Percentiles rank a stretch among this genome's conserved stretches.
phyloP scores from a whole-genome alignment of 2,113 vertebrate genomes.

The Stictonetta naevosa region DNA sequence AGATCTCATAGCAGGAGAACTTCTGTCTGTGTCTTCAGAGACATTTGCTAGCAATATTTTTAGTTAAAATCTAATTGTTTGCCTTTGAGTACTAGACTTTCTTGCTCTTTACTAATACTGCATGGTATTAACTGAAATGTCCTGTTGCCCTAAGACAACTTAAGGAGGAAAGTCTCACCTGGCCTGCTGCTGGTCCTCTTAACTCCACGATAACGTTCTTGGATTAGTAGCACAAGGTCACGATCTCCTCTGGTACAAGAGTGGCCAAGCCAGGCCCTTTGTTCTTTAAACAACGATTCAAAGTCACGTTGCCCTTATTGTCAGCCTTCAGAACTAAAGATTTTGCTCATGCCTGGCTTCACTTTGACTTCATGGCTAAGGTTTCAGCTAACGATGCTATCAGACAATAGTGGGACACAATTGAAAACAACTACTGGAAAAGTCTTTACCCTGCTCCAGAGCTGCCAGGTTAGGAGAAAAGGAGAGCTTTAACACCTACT shows the following conservation, averaged over 20 bases:
- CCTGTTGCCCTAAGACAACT: background rate
- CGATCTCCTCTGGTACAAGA: background rate
- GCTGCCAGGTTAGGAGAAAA: background rate
- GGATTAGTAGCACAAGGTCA: background rate
- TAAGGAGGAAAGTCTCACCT: background rate
- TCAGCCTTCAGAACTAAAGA: constrained; percentile 3
- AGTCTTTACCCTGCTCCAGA: constrained; percentile 2
- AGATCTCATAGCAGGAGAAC: background rate
- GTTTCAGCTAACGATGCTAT: constrained; percentile 55
- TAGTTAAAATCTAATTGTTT: background rate
- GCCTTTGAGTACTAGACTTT: background rate
- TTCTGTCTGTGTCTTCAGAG: background rate
- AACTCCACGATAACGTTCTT: background rate
- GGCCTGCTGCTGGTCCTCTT: background rate
- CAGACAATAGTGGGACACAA: background rate
- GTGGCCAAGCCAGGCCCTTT: background rate
- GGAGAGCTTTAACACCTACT: background rate
- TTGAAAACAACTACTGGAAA: constrained; percentile 43
- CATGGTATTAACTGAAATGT: background rate
- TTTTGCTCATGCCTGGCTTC: constrained; percentile 53
- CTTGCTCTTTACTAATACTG: background rate
- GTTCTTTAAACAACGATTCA: background rate
- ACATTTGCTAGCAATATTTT: background rate
- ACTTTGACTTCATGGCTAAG: constrained; percentile 47
- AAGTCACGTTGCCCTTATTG: constrained; percentile 46